Conservation (phyloP, 2,113 vertebrate species). For the Catagonus wagneri region DNA sequence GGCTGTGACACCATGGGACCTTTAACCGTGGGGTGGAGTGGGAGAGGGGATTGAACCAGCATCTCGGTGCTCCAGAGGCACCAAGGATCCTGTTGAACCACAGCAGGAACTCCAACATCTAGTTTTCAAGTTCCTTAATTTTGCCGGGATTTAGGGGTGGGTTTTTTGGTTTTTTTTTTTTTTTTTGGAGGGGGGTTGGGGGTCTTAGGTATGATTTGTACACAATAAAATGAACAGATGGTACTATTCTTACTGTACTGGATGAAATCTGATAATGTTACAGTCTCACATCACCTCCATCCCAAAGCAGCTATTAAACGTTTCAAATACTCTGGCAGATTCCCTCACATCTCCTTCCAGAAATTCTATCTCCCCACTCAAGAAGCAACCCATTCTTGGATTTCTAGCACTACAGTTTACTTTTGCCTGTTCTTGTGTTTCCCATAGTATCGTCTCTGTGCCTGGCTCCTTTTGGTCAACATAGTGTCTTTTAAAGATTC, state of each 20-base stretch:
- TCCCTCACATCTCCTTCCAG: not conserved
- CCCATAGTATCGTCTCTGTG: not conserved
- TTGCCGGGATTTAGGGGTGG: not conserved
- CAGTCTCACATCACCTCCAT: not conserved
- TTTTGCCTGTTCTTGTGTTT: not conserved
- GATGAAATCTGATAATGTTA: not conserved
- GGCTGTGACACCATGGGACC: too few species aligned
- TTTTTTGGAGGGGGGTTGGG: not conserved
- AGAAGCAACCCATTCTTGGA: not conserved
- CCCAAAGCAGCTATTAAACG: not conserved
- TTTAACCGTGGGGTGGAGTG: too few species aligned
- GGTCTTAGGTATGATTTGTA: not conserved
- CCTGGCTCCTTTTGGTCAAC: constrained; percentile 1
- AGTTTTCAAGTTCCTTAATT: not conserved
- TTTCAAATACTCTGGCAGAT: not conserved
- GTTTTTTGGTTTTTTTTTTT: too few species aligned
- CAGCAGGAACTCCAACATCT: too few species aligned
- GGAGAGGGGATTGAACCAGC: too few species aligned
- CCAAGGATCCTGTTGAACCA: too few species aligned
- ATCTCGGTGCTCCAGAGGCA: too few species aligned
- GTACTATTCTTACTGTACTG: not conserved
- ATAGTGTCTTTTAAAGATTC: not conserved
- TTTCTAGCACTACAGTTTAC: not conserved
- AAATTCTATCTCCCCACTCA: not conserved
- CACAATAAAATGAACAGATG: not conserved